Evolutionary conservation across 1,140 invertebrate genomes (phyloP).

Genomic region (Drosophila pectinifera): DNA sequence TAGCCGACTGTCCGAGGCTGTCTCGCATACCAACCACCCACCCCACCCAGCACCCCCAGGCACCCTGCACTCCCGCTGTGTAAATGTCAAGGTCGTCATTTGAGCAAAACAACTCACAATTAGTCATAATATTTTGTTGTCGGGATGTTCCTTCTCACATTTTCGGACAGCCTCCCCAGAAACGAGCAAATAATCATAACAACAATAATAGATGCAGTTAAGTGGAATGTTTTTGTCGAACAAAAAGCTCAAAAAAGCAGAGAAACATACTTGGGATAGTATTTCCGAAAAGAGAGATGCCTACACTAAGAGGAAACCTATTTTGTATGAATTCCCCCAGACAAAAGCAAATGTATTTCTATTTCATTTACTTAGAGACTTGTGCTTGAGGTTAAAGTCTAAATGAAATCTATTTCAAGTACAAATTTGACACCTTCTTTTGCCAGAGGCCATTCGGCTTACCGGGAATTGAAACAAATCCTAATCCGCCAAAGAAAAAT

Average conservation of each 20-base stretch:
- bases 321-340: no score
- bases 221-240: constrained; percentile 36
- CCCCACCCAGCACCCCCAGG: not conserved
- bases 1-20: constrained; percentile 70
- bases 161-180: constrained; percentile 30
- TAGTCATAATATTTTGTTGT: constrained; percentile 51
- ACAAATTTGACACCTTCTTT: not conserved
- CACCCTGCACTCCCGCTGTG: constrained; percentile 7
- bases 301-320: constrained; percentile 5
- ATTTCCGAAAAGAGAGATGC: constrained; percentile 9
- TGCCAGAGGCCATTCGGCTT: not conserved
- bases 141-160: constrained; percentile 53
- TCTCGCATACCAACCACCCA: constrained; percentile 21
- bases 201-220: constrained; percentile 53
- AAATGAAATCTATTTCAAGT: not conserved
- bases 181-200: constrained; percentile 34
- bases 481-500: constrained; percentile 16
- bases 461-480: constrained; percentile 16
- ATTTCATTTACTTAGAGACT: no score
- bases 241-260: not conserved
- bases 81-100: constrained; percentile 51
- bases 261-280: constrained; percentile 7
- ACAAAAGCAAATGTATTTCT: no score
- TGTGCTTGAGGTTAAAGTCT: no score
- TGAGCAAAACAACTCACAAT: constrained; percentile 53